These are phyloP conservation scores for Grallaria varia DNA, from an alignment of 2,113 vertebrate genomes.

Conservation along the genomic window DNA sequence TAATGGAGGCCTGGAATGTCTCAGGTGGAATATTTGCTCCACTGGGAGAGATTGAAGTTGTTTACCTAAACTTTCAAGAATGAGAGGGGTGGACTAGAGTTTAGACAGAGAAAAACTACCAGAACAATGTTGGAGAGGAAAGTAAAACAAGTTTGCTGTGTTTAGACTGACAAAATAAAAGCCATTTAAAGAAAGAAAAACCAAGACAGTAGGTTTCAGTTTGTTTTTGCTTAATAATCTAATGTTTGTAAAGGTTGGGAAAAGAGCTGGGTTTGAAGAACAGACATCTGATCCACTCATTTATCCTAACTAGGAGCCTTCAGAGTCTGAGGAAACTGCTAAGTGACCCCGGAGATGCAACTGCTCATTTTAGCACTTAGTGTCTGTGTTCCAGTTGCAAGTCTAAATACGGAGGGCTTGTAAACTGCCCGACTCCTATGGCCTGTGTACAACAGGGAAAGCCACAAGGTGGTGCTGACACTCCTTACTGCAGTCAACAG, in stretches of 20 bases:
- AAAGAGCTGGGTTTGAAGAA: neutral
- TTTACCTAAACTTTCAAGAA: neutral
- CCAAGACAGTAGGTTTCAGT: neutral
- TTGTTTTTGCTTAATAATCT: neutral
- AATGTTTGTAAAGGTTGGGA: neutral
- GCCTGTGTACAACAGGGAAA: neutral
- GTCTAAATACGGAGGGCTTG: neutral
- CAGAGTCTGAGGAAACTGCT: neutral
- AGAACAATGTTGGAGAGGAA: neutral
- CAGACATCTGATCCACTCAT: fast-evolving
- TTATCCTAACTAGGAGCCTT: neutral
- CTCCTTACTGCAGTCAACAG: neutral
- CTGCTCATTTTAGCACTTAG: neutral
- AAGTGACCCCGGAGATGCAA: neutral
- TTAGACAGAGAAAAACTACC: neutral
- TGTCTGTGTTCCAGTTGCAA: neutral
- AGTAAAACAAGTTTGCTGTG: neutral
- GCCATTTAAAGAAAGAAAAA: neutral
- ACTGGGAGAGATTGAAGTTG: neutral
- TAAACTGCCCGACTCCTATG: neutral
- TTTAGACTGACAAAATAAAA: neutral
- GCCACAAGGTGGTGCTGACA: conserved; percentile 52
- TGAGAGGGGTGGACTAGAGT: neutral
- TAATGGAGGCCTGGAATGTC: neutral
- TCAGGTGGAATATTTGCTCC: neutral